phyloP scores from a whole-genome alignment of 1,140 invertebrate genomes.

The Drosophila mayri region DNA sequence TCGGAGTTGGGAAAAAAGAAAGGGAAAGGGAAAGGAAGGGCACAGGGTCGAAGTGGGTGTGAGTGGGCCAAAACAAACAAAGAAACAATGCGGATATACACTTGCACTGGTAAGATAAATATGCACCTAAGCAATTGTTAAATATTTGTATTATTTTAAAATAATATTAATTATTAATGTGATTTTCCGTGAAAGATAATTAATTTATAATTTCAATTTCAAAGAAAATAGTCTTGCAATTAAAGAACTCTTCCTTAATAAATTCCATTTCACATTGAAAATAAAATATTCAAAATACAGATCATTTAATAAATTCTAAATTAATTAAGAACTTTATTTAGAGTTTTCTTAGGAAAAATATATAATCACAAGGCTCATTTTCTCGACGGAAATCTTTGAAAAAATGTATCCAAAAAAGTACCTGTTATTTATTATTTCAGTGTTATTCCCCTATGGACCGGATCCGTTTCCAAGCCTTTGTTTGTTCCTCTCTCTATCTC shows the following conservation, averaged over 20 bases:
- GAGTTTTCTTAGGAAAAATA: no score
- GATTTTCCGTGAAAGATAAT: no score
- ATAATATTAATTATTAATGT: not conserved
- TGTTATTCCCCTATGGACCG: constrained; percentile 21
- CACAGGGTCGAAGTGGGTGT: constrained; percentile 8
- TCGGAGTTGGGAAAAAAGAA: constrained; percentile 25
- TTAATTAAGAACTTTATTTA: no score
- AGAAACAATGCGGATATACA: constrained; percentile 8
- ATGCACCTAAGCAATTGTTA: not conserved
- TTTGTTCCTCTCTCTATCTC: constrained; percentile 64
- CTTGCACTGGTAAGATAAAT: constrained; percentile 4
- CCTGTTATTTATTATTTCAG: constrained; percentile 12
- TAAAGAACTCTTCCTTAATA: no score
- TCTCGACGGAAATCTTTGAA: not conserved
- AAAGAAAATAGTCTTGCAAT: no score
- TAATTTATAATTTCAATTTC: no score
- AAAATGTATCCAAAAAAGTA: not conserved
- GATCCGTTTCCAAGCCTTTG: constrained; percentile 59
- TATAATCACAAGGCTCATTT: no score
- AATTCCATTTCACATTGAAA: no score
- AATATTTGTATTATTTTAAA: not conserved
- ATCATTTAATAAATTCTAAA: no score
- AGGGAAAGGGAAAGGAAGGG: constrained; percentile 47
- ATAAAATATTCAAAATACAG: no score
- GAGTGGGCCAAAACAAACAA: constrained; percentile 14